Evolutionary conservation across 2,797 vertebrate genomes (phyloP).

Genomic region (Sternotherus odoratus): DNA sequence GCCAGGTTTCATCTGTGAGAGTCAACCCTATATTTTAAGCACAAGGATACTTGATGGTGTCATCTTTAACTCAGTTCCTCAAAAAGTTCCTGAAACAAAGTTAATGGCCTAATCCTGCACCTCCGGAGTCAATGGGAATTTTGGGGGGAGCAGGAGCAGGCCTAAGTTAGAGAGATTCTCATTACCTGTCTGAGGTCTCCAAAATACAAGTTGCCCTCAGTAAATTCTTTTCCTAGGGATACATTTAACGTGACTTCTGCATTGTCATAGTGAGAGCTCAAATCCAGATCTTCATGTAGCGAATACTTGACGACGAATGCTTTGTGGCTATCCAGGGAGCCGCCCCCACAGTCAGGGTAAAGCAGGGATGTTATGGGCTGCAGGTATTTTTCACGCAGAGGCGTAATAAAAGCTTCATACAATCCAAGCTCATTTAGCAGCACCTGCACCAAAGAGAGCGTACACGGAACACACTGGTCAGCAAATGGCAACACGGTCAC

Average conservation of each 20-base stretch:
- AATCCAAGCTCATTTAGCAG: slow-evolving; percentile 93
- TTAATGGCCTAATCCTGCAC: background rate
- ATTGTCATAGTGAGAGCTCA: slow-evolving; percentile 95
- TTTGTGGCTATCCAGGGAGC: slow-evolving; percentile 91
- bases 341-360: slow-evolving; percentile 90
- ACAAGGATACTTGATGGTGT: background rate
- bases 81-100: background rate
- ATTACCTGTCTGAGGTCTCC: slow-evolving; percentile 92
- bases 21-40: background rate
- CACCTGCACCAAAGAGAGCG: slow-evolving; percentile 80
- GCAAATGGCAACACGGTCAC: background rate
- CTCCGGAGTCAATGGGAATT: background rate
- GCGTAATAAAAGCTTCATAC: slow-evolving; percentile 88
- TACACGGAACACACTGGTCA: background rate
- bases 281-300: slow-evolving; percentile 87
- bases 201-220: slow-evolving; percentile 93
- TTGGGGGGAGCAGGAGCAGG: rapidly evolving
- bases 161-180: background rate
- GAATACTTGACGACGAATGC: slow-evolving; percentile 95
- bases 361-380: slow-evolving; percentile 87
- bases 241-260: slow-evolving; percentile 95
- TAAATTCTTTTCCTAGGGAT: slow-evolving; percentile 92
- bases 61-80: too few relatives aligned
- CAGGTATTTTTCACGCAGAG: slow-evolving; percentile 90
- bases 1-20: background rate